phyloP scores from a whole-genome alignment of 2,888 invertebrate species.

The Cartodere bifasciata region DNA sequence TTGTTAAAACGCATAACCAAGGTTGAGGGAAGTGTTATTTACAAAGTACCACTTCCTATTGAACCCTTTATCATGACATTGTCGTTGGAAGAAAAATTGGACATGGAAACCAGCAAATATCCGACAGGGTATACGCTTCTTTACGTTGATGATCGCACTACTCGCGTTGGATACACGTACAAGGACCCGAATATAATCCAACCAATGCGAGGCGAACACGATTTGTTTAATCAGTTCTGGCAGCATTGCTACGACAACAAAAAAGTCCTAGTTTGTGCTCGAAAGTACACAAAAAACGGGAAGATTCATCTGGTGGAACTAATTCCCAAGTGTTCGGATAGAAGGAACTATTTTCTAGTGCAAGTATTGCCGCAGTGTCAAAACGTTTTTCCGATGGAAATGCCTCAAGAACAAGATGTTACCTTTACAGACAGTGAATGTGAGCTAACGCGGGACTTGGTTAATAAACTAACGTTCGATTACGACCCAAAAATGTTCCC shows the following conservation, averaged over 20 bases:
- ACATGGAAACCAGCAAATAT: constrained; percentile 13
- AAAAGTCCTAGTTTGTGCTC: constrained; percentile 23
- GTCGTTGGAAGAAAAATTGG: constrained; percentile 16
- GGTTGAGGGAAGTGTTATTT: too few species aligned
- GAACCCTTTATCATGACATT: too few species aligned
- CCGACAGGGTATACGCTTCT: constrained; percentile 20
- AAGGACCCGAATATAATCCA: constrained; percentile 16
- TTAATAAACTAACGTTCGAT: constrained; percentile 20
- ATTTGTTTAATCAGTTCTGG: constrained; percentile 25
- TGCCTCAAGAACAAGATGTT: neutral
- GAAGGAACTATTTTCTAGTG: constrained; percentile 10
- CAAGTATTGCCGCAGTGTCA: constrained; percentile 16
- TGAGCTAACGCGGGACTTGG: constrained; percentile 13
- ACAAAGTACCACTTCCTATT: too few species aligned
- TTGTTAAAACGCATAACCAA: too few species aligned
- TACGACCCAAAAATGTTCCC: constrained; percentile 19
- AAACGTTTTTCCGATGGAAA: constrained; percentile 1
- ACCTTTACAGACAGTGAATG: constrained; percentile 11
- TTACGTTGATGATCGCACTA: constrained; percentile 19
- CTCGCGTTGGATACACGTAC: constrained; percentile 18
- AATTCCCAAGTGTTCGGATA: constrained; percentile 16
- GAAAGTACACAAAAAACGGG: constrained; percentile 17
- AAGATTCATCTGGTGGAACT: constrained; percentile 19
- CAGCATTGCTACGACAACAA: constrained; percentile 23
- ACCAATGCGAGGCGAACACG: constrained; percentile 17